Evolutionary conservation across 2,797 vertebrate genomes (phyloP), one percentile per base, ranked within the genome.

Genomic region (Lagocephalus sceleratus): DNA sequence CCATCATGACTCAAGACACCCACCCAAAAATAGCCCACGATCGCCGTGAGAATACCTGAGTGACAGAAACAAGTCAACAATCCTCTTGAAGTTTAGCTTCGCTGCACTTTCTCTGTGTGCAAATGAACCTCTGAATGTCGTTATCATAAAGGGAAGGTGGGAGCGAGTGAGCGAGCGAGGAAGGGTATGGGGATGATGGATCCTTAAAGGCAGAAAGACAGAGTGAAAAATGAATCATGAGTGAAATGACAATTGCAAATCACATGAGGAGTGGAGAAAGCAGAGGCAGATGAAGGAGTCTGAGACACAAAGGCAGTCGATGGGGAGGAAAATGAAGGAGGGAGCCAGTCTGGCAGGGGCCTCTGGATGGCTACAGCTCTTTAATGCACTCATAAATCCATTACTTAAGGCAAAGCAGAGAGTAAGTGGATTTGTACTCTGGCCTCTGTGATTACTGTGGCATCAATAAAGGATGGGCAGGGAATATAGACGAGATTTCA

Each of bases 381-480:
- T 90, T 87, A 89, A 86, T 92, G 87, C 75, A 79, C 87, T 92
- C 81, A 85, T 88, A 92, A 93, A 92, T 89, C 92, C 88, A 90
- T 91, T 91, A 90, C 89, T 92, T 89, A 85, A 85, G 89, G 86
- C 84, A 88, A 89, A 84, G 80, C 71, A 79, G 71, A 84, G 89
- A 85, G 85, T 61, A 85, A 93, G 88, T 82, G 88, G 90, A 89
- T 92, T 89, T 90, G 81, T 83, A 87, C 78, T 82, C 71, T 68
- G 84, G 90, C 89, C 89, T 14, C 87, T 75, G 82, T 87, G 91
- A 91, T 91, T 87, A 90, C 89, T 87, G 76, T 83, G 78, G 83
- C 82, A 89, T 92, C 91, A 88, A 90, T 92, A 91, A 91, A 81
- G 86, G 81, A 89, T 84, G 88, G 87, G 80, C 61, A 70, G 71